Evolutionary conservation across 2,797 vertebrate genomes (phyloP).

Genomic region (Phalloptychus januarius): DNA sequence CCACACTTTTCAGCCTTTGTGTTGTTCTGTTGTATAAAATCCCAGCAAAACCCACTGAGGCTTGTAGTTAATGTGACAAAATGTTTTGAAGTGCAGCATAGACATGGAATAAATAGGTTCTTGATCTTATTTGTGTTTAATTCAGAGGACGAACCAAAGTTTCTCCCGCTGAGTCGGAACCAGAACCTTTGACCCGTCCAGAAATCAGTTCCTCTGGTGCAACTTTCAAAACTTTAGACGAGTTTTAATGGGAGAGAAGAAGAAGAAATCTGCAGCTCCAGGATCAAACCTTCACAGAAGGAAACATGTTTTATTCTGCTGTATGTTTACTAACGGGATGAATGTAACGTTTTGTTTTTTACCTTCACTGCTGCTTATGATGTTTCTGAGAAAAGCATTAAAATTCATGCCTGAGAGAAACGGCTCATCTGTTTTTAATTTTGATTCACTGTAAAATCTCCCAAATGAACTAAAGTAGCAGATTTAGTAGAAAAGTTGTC

Average conservation of each 20-base stretch:
- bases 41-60: neutral
- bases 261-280: neutral
- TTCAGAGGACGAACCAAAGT: neutral
- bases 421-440: neutral
- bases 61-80: neutral
- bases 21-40: neutral
- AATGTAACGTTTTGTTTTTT: neutral
- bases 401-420: neutral
- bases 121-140: neutral
- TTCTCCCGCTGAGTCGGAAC: no score
- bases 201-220: neutral
- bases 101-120: neutral
- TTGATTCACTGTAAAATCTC: neutral
- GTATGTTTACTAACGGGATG: neutral
- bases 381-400: neutral
- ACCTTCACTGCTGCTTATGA: neutral
- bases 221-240: neutral
- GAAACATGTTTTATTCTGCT: neutral
- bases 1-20: neutral
- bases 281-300: neutral
- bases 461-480: neutral
- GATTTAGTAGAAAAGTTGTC: neutral
- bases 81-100: neutral
- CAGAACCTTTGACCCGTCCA: neutral
- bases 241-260: neutral